Conservation (phyloP, 2,113 vertebrate species). For the Nesoenas mayeri region DNA sequence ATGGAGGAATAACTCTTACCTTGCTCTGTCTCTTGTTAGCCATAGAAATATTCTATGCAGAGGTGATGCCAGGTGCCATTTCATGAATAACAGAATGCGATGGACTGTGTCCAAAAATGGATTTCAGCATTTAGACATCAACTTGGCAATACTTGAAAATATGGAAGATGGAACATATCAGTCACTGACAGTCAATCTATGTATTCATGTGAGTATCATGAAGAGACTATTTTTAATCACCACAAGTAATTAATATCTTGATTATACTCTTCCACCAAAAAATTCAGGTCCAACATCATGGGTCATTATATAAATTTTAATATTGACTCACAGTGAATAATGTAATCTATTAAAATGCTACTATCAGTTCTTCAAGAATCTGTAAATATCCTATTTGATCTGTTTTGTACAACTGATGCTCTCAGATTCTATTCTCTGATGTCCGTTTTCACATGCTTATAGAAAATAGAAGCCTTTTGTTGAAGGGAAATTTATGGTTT, state of each 20-base stretch:
- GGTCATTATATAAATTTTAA: not conserved
- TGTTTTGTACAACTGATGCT: not conserved
- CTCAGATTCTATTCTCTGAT: not conserved
- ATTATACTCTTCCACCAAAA: not conserved
- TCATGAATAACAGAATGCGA: not conserved
- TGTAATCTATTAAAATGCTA: not conserved
- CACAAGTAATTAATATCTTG: not conserved
- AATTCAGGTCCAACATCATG: not conserved
- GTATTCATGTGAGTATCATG: not conserved
- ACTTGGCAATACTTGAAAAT: not conserved
- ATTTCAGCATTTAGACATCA: not conserved
- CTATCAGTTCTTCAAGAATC: not conserved
- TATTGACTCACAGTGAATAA: not conserved
- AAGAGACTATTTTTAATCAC: not conserved
- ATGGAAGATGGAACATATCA: not conserved
- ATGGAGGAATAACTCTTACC: not conserved
- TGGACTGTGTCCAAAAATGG: not conserved
- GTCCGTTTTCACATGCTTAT: not conserved
- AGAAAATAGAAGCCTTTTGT: not conserved
- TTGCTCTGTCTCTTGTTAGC: not conserved
- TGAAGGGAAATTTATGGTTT: not conserved
- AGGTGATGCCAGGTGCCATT: not conserved
- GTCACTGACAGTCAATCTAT: accelerated
- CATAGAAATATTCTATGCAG: not conserved
- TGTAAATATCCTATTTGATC: not conserved